A percentile compares a stretch with the other conserved stretches of the same genome.
These are phyloP conservation scores for Rhopilema esculentum DNA, from an alignment of 30 jellyfish, hydroid and myxozoan genomes.

Conservation along the genomic window DNA sequence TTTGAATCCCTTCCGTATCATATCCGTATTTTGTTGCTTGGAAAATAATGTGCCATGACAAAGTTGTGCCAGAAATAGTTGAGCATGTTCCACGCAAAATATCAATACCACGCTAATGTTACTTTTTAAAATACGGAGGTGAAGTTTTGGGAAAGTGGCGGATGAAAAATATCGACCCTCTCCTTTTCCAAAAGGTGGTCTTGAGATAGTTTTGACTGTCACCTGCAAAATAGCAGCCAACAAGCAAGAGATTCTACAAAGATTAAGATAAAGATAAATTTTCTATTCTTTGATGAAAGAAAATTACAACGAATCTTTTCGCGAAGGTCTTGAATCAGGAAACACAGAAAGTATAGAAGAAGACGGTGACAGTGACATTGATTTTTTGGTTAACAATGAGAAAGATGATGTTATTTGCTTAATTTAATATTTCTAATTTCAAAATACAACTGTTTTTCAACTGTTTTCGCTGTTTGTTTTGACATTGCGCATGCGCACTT, in stretches of 20 bases:
- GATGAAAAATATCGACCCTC: slow-evolving; percentile 48
- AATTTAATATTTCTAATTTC: neutral
- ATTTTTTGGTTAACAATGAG: neutral
- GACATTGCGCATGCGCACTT: neutral
- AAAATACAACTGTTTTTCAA: neutral
- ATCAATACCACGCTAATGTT: slow-evolving; percentile 26
- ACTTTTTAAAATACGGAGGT: slow-evolving; percentile 47
- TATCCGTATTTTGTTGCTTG: slow-evolving; percentile 35
- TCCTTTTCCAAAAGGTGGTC: slow-evolving; percentile 41
- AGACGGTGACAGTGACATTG: neutral
- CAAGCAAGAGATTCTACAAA: slow-evolving; percentile 14
- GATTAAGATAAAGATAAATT: no score
- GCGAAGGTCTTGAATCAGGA: neutral
- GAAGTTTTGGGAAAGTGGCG: slow-evolving; percentile 54
- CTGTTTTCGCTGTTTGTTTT: neutral
- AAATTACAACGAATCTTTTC: neutral
- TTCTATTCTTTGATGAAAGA: slow-evolving; percentile 21
- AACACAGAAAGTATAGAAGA: neutral
- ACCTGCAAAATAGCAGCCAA: slow-evolving; percentile 29
- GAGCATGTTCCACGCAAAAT: slow-evolving; percentile 58
- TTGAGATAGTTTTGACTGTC: slow-evolving; percentile 30
- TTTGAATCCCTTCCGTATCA: slow-evolving; percentile 5
- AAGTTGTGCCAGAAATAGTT: slow-evolving; percentile 47
- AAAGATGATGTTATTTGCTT: neutral
- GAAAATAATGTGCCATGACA: slow-evolving; percentile 14